Evolutionary conservation across 2,888 invertebrate species (phyloP), one percentile per base, ranked within the genome.

Genomic region (Scelioninae gen. 1): DNA sequence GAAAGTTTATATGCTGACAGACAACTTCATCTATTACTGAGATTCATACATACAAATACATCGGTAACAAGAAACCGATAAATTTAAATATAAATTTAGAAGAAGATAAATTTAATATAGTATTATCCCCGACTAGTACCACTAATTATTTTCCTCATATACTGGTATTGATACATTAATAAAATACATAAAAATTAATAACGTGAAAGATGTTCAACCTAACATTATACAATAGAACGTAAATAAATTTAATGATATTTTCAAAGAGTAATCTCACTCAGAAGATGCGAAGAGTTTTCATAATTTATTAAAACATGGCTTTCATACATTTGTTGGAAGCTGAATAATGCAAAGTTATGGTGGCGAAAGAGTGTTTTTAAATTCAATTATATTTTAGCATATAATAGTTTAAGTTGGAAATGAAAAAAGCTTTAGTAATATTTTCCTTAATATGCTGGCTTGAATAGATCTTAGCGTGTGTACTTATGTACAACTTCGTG

Each of bases 381-480:
- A 60, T 60, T 60, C 23, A 58, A 38, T 38, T 58, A 38, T 11
- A 40, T 58, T 58, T 58, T 31, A 58, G 16, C 40, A 40, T 58
- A 40, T 40, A 58, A 38, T n/a, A 23, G 11, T 58, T 11, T 43
- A 40, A 43, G 29, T 60, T 7, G 29, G 60, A 60, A 60, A 43
- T 43, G 40, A 43, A 60, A 60, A 60, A 60, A 60, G 43, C 60
- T 60, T 40, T 29, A 43, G 29, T 60, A 60, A 60, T 60, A 60
- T 29, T 60, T 60, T 43, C 13, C 60, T 60, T 60, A 43, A 60
- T 60, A 60, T 29, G 60, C 40, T 43, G 29, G 40, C 60, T 60
- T 60, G 60, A 58, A 32, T 58, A 40, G 40, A 16, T 58, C 40
- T 58, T 58, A 58, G 38, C 38, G 23, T 40, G 23, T 40, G 11